Evolutionary conservation across 2,113 vertebrate species (phyloP).

Genomic region (Peromyscus polionotus): DNA sequence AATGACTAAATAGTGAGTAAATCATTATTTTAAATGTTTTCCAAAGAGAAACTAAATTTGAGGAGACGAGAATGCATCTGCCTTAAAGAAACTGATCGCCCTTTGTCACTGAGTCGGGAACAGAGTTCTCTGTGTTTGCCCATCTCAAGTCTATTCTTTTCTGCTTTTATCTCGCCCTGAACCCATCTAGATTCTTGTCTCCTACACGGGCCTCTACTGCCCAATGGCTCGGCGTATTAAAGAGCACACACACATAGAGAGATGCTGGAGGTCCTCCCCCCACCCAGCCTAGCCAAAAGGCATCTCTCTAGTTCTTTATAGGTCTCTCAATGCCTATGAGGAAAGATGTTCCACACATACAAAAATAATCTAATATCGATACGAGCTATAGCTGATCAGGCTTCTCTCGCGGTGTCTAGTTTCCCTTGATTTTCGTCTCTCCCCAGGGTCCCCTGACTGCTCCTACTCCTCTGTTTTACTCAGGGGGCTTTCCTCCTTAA

Average conservation of each 20-base stretch:
- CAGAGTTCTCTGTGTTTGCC: neutral
- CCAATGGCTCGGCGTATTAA: neutral
- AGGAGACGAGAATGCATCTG: neutral
- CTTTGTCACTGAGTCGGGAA: neutral
- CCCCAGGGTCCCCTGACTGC: neutral
- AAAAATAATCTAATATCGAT: neutral
- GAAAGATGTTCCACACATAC: neutral
- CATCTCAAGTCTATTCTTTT: neutral
- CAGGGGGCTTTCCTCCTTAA: conserved; percentile 22
- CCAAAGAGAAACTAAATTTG: neutral
- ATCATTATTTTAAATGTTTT: neutral
- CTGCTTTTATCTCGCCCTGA: conserved; percentile 46
- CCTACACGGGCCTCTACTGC: neutral
- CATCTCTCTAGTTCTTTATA: neutral
- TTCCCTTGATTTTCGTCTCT: neutral
- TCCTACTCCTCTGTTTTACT: neutral
- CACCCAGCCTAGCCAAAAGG: neutral
- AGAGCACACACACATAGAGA: neutral
- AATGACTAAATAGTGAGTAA: neutral
- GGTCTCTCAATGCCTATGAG: neutral
- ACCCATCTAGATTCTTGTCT: conserved; percentile 19
- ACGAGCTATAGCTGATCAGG: neutral
- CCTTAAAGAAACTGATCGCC: neutral
- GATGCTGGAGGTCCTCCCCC: neutral
- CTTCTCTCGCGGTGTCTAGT: neutral